Base-by-base conservation (phyloP, 2,888 invertebrate species). In the Calameuta pallipes region DNA sequence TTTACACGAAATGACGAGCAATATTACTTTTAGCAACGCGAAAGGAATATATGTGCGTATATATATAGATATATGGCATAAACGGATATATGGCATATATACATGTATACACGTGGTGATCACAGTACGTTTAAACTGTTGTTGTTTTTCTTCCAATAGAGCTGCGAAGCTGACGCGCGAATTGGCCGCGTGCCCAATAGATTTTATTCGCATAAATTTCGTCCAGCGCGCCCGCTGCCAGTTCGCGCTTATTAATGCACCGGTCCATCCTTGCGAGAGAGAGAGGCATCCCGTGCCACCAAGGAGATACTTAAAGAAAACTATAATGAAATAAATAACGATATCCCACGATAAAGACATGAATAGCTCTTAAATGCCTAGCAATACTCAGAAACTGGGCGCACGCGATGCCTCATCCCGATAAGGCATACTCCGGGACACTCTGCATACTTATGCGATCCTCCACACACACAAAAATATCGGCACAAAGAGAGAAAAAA, bases 401-500 rank as follows among this genome's bases (percentile, higher is more conserved):
- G 71, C 71, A 33, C 71, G 71, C 71, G 71, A 71, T 74, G 34
- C 74, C 34, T 33, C 34, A 15, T 33, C 74, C 37, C 31, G 30
- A 33, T 12, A 37, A 30, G 34, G 74, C 74, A 56, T 56, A 56
- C 56, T 23, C 56, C 56, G 56, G 56, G 56, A 23, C 23, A 56
- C 56, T 56, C 23, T 56, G 56, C 56, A 56, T 23, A 56, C 9
- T 56, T 56, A 56, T 56, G 37, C 74, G 37, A 74, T 74, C 35
- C 74, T 74, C 69, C 69, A 68, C 74, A 77, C 13, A 73, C 74
- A 69, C 69, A 41, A 80, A 69, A 68, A 31, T 31, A 83, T 83
- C 80, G 83, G 86, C 87, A 86, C 88, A 87, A 87, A 87, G 81
- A 77, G 84, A 82, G 76, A 83, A 84, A 87, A 87, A 87, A 80